Conservation (phyloP, 2,113 vertebrate species). For the Phylloscopus trochiloides region DNA sequence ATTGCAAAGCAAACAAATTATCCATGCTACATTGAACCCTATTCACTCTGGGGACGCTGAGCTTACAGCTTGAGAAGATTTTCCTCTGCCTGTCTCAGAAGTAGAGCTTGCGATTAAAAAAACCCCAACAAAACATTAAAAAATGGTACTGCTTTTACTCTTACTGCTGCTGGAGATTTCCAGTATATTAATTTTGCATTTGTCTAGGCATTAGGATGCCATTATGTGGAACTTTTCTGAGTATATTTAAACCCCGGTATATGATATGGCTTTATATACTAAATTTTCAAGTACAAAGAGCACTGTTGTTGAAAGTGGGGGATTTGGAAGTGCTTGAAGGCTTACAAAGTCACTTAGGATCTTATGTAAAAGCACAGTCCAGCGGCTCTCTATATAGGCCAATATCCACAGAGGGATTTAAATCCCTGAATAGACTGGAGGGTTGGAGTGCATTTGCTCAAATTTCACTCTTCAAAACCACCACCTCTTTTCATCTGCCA, state of each 20-base stretch:
- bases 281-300: slow-evolving; percentile 37
- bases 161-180: not conserved
- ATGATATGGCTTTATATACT: not conserved
- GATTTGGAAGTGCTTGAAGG: slow-evolving; percentile 23
- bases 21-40: slow-evolving; percentile 83
- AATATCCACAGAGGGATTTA: slow-evolving; percentile 42
- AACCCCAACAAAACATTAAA: not conserved
- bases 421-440: not conserved
- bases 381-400: not conserved
- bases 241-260: not conserved
- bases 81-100: slow-evolving; percentile 45
- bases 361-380: slow-evolving; percentile 19
- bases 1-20: slow-evolving; percentile 99
- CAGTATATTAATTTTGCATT: slow-evolving; percentile 34
- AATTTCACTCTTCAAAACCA: slow-evolving; percentile 26
- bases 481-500: not conserved
- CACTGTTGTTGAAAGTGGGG: slow-evolving; percentile 15
- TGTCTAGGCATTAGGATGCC: slow-evolving; percentile 1
- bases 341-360: slow-evolving; percentile 36
- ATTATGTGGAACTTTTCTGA: not conserved
- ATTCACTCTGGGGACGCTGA: slow-evolving; percentile 77
- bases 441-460: slow-evolving; percentile 5
- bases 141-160: not conserved
- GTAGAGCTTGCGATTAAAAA: not conserved
- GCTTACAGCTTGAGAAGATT: slow-evolving; percentile 68